Percentiles rank a stretch among this genome's conserved stretches.
Evolutionary conservation across 2,797 vertebrate genomes (phyloP).

Genomic region (Fundulus diaphanus): DNA sequence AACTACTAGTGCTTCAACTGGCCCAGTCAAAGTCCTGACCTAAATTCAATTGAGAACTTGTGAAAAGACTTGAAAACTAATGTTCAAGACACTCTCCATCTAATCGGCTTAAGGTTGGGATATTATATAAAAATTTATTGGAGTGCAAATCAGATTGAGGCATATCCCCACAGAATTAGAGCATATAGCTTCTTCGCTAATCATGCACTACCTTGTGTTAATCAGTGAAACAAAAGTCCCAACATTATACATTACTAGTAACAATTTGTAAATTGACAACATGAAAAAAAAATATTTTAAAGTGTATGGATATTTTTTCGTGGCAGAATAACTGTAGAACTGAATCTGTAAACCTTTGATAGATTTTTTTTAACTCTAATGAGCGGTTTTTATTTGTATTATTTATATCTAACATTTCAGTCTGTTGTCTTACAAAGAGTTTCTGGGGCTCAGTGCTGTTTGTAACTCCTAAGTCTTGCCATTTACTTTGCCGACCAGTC

Average conservation of each 20-base stretch:
- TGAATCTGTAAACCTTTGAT: not conserved
- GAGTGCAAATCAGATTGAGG: not conserved
- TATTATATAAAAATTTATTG: not conserved
- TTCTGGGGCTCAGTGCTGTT: not conserved
- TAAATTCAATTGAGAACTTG: not conserved
- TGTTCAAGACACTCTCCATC: not conserved
- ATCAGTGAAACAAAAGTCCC: not conserved
- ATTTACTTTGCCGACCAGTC: slow-evolving; percentile 10
- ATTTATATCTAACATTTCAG: slow-evolving; percentile 2
- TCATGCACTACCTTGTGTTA: not conserved
- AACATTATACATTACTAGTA: not conserved
- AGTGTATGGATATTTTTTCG: too few species aligned
- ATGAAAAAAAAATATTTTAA: not conserved
- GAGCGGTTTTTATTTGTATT: not conserved
- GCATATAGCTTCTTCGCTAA: not conserved
- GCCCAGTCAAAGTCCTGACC: not conserved
- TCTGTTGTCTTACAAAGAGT: slow-evolving; percentile 9
- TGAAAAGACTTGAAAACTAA: not conserved
- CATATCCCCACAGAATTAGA: not conserved
- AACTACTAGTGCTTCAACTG: not conserved
- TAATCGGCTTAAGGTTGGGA: not conserved
- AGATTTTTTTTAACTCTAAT: not conserved
- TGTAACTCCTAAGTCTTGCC: slow-evolving; percentile 23
- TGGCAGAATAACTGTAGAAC: not conserved
- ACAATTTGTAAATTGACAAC: not conserved